Evolutionary conservation across 2,113 vertebrate species (phyloP).

Genomic region (Caretta caretta): DNA sequence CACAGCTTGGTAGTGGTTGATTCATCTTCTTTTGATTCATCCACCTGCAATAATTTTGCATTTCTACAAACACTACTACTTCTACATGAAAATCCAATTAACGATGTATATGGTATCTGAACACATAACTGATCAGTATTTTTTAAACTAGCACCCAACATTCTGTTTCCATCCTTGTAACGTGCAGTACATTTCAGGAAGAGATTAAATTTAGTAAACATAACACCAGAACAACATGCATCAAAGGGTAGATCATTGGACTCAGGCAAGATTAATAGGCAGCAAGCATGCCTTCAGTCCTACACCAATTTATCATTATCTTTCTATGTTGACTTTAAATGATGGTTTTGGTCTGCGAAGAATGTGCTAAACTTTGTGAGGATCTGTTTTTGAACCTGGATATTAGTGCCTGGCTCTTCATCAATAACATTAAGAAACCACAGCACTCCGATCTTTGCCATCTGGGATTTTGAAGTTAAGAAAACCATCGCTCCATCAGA

Average conservation of each 20-base stretch:
- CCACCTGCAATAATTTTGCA: not conserved
- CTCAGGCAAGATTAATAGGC: conserved; percentile 41
- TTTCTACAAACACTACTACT: not conserved
- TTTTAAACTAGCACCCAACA: not conserved
- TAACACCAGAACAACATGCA: conserved; percentile 19
- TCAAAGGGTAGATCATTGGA: conserved; percentile 1
- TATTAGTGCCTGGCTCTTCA: conserved; percentile 71
- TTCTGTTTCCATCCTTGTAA: not conserved
- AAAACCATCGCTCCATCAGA: conserved; percentile 64
- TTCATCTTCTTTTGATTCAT: not conserved
- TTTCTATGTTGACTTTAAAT: conserved; percentile 68
- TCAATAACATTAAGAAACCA: conserved; percentile 69
- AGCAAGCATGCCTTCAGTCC: conserved; percentile 66
- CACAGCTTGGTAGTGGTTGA: not conserved
- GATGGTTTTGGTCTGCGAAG: conserved; percentile 66
- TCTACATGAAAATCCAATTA: not conserved
- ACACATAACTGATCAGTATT: not conserved
- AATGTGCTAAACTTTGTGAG: conserved; percentile 67
- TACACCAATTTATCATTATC: conserved; percentile 67
- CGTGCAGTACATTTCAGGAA: conserved; percentile 5
- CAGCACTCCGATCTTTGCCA: conserved; percentile 38
- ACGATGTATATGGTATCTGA: not conserved
- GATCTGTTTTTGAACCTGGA: conserved; percentile 64
- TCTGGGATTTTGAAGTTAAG: conserved; percentile 53
- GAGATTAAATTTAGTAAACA: not conserved